Base-by-base conservation (phyloP, 2,888 invertebrate species). In the Prenolepis imparis region DNA sequence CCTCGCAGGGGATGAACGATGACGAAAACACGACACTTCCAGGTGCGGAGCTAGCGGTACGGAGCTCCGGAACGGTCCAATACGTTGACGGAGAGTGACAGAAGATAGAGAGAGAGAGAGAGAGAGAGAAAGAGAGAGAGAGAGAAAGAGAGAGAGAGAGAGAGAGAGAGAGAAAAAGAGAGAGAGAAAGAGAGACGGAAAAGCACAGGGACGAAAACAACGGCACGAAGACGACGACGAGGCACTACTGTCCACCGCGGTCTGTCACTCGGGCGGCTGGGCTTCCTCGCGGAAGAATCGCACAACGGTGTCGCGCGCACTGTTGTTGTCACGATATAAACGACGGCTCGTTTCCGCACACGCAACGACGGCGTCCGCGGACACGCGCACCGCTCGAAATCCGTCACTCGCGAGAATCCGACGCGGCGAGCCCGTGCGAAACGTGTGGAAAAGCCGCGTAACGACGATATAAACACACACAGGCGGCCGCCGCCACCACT, bases 401-500 rank as follows among this genome's bases (percentile, higher is more conserved):
- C n/a, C n/a, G 89, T 87, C 86, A 89, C 89, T 85, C 85, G 87
- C 87, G 87, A 87, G 84, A 89, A 66, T n/a, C 84, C 89, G 87
- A 84, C 89, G 28, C 89, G 87, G 87, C 86, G 83, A n/a, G 85
- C 32, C 85, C 86, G 85, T 87, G 61, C 81, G 67, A 89, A 91
- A 87, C 86, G 87, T 89, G 85, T 89, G 84, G 83, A 88, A 90
- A 52, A 52, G 88, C 52, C 77, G 55, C 88, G 89, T 89, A 88
- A 89, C 90, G 87, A 77, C 44, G 89, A 92, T 92, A 92, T 91
- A 92, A 92, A 92, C 92, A 92, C 90, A 89, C 85, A 85, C 88
- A 88, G 88, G 73, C 77, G 88, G 73, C 77, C 77, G 86, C 89
- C 91, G 90, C 92, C 90, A 89, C 89, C 91, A 91, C 91, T 89